Percentiles rank a stretch among this genome's conserved stretches.
phyloP scores from a whole-genome alignment of 2,113 vertebrate species.

The Perognathus longimembris region DNA sequence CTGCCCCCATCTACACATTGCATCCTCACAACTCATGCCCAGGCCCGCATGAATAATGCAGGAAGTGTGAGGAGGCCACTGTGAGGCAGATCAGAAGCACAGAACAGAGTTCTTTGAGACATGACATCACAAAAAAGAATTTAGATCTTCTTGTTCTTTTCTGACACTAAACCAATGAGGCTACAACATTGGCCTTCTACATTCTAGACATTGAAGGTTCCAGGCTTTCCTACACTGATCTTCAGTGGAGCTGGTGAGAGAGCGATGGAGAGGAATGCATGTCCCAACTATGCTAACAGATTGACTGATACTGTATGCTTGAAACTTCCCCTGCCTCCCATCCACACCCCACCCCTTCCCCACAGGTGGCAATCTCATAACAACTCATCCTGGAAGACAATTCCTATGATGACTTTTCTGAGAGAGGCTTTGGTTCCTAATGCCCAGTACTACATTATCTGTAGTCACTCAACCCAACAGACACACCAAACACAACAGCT shows the following conservation, averaged over 20 bases:
- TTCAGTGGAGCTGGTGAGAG: neutral
- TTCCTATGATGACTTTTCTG: neutral
- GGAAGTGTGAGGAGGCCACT: neutral
- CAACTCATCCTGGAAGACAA: slow-evolving; percentile 15
- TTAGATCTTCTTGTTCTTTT: neutral
- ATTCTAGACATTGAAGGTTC: neutral
- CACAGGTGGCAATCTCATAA: too few relatives aligned
- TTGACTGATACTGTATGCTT: neutral
- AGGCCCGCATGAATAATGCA: neutral
- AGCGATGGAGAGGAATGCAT: neutral
- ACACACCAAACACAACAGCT: neutral
- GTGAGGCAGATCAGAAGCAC: neutral
- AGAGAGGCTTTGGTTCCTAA: slow-evolving; percentile 6
- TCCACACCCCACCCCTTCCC: too few relatives aligned
- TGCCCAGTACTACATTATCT: neutral
- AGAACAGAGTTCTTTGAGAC: neutral
- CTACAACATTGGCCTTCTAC: accelerated
- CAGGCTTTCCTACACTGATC: neutral
- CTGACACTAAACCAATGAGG: neutral
- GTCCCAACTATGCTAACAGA: neutral
- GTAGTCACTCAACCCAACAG: slow-evolving; percentile 25
- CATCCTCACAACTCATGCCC: neutral
- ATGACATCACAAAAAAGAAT: neutral
- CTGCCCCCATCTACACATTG: too few relatives aligned
- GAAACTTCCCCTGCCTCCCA: slow-evolving; percentile 26